Evolutionary conservation across 2,797 vertebrate genomes (phyloP), one percentile per base, ranked within the genome.

Genomic region (Craterocephalus amniculus): DNA sequence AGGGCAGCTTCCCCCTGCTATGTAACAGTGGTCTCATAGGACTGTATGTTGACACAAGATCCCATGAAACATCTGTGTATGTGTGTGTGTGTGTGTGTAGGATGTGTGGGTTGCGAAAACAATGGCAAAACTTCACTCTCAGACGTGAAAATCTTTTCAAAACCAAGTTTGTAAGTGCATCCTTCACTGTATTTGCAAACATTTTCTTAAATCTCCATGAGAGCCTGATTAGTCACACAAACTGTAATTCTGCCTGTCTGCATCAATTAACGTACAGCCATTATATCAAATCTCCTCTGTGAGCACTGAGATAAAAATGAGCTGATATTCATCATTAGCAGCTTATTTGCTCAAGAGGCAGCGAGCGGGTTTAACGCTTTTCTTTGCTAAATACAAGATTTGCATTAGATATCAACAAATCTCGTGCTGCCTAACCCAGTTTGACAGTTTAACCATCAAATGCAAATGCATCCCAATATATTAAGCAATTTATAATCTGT

Each of bases 401-500:
- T 72, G 36, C 52, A 43, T 55, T 1, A 11, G 64, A 74, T 69
- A 72, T 83, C 32, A 3, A 54, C 31, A n/a, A 29, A 67, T 67
- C 68, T 76, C 31, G 6, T 20, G 38, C 49, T 0, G 11, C 38
- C 31, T 72, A 62, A 83, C 29, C 48, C 16, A 3, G 36, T 80
- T 72, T 78, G 75, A 76, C 83, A 76, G 48, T 67, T 72, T 36
- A 49, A 31, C 72, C 67, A 79, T 85, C 71, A 75, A 80, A 63
- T 76, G 80, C 29, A 43, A 27, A 49, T 14, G 26, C 55, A 62
- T 70, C 68, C 52, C 72, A 65, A 83, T 35, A 74, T 58, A 83
- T 81, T 32, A 71, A 65, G 67, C 49, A 45, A 67, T 79, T 66
- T 38, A 63, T 86, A 82, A 88, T 87, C 69, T 62, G 61, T 62